These are phyloP conservation scores for Psittacula cyanocephala DNA, from an alignment of 2,113 vertebrate genomes.

Conservation along the genomic window DNA sequence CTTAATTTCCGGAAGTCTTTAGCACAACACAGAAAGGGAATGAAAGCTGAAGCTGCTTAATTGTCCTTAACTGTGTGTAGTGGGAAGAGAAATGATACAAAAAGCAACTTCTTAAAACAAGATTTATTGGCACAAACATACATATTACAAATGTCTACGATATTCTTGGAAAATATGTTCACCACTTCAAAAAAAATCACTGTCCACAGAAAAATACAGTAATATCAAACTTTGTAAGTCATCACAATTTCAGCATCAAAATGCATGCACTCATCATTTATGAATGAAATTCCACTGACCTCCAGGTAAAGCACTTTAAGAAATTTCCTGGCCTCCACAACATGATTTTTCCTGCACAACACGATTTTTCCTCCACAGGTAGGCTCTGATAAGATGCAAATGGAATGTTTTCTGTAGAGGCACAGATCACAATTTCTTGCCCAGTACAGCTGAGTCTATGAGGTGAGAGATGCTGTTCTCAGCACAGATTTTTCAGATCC, in stretches of 20 bases:
- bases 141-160: conserved; percentile 40
- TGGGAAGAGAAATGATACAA: background rate
- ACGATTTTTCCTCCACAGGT: background rate
- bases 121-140: conserved; percentile 69
- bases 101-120: conserved; percentile 52
- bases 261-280: conserved; percentile 61
- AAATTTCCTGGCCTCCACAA: conserved; percentile 30
- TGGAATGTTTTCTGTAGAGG: conserved; percentile 19
- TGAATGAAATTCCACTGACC: conserved; percentile 59
- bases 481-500: background rate
- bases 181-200: conserved; percentile 58
- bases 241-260: conserved; percentile 63
- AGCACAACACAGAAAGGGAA: background rate
- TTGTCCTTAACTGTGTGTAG: background rate
- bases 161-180: conserved; percentile 51
- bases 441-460: background rate
- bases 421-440: background rate
- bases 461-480: background rate
- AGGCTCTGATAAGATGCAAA: conserved; percentile 12
- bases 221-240: conserved; percentile 51
- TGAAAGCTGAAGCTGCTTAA: background rate
- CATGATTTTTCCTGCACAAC: background rate
- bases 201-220: conserved; percentile 39
- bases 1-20: background rate
- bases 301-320: conserved; percentile 60